Percentiles rank a stretch among this genome's conserved stretches.
Evolutionary conservation across 2,113 vertebrate genomes (phyloP).

Genomic region (Burhinus bistriatus): DNA sequence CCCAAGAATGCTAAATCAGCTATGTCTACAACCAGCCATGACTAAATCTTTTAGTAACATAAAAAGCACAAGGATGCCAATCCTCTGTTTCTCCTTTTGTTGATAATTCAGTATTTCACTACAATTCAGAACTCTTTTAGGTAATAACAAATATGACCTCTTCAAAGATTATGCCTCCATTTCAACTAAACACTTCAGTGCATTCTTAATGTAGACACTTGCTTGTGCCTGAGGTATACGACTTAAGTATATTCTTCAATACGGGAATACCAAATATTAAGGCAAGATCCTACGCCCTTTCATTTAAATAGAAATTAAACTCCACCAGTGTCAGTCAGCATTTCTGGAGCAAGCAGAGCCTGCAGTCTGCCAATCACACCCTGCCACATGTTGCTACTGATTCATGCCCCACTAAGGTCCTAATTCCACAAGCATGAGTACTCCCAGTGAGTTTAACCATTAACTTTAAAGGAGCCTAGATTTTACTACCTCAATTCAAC

Average conservation of each 20-base stretch:
- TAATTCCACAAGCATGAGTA: neutral
- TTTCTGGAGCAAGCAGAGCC: neutral
- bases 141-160: neutral
- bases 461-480: neutral
- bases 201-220: neutral
- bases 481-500: neutral
- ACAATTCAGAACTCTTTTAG: neutral
- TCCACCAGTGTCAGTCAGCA: neutral
- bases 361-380: neutral
- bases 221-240: neutral
- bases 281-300: neutral
- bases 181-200: neutral
- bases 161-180: neutral
- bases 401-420: neutral
- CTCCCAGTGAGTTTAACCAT: neutral
- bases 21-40: neutral
- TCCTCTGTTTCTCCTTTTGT: neutral
- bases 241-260: neutral
- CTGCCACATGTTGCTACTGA: neutral
- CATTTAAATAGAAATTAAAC: conserved; percentile 21
- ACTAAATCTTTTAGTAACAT: neutral
- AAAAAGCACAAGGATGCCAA: neutral
- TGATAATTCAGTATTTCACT: neutral
- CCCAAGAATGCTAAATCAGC: neutral
- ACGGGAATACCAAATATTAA: neutral